These are phyloP conservation scores for Ceryle rudis DNA, from an alignment of 2,797 vertebrate genomes.

Conservation along the genomic window DNA sequence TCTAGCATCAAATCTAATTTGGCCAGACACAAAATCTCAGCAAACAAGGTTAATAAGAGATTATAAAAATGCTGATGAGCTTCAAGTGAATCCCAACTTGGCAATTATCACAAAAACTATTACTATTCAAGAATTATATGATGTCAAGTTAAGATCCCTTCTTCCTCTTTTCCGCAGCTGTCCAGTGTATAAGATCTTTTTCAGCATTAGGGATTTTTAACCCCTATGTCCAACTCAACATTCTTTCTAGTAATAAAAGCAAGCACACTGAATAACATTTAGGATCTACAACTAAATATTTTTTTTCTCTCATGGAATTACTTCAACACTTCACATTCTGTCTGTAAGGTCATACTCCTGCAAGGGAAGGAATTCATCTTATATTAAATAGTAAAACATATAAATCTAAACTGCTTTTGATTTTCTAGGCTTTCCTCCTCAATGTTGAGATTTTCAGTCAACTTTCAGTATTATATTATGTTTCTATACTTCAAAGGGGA, in stretches of 20 bases:
- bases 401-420: not conserved
- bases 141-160: not conserved
- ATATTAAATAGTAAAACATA: not conserved
- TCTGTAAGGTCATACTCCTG: not conserved
- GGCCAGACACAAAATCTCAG: not conserved
- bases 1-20: conserved; percentile 28
- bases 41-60: conserved; percentile 49
- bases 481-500: conserved; percentile 21
- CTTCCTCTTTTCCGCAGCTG: not conserved
- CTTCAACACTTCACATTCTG: not conserved
- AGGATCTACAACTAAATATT: not conserved
- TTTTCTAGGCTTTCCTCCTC: not conserved
- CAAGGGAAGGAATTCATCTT: not conserved
- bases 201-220: not conserved
- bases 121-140: not conserved
- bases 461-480: not conserved
- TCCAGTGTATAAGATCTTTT: not conserved
- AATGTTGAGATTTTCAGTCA: conserved; percentile 3
- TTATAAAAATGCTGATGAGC: conserved; percentile 32
- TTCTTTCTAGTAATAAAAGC: not conserved
- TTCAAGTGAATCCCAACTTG: conserved; percentile 16
- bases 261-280: not conserved
- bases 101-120: not conserved
- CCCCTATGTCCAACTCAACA: not conserved
- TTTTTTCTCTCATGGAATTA: not conserved